These are phyloP conservation scores for Periphyllus acericola DNA, from an alignment of 2,888 invertebrate genomes.

Conservation along the genomic window DNA sequence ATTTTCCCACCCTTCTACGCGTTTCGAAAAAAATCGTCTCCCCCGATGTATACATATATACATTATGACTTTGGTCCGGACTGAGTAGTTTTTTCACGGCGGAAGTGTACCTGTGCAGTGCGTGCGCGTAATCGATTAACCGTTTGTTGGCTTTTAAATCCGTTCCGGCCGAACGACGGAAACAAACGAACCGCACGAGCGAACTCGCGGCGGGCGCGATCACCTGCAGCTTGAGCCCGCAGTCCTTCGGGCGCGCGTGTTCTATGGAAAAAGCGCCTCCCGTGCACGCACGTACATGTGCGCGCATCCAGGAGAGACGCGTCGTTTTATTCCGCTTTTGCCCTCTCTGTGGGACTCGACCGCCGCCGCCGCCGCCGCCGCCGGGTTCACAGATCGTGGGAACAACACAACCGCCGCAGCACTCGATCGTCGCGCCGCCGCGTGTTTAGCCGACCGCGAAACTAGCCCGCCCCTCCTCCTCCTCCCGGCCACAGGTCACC, in stretches of 20 bases:
- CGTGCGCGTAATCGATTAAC: slow-evolving; percentile 53
- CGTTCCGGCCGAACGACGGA: slow-evolving; percentile 47
- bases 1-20: too few relatives aligned
- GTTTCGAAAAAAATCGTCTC: too few relatives aligned
- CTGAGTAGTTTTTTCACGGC: not conserved
- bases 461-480: slow-evolving; percentile 20
- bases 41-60: too few relatives aligned
- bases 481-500: not conserved
- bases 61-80: too few relatives aligned
- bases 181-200: slow-evolving; percentile 58
- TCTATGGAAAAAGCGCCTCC: not conserved
- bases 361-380: not conserved
- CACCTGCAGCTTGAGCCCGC: not conserved
- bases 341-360: slow-evolving; percentile 12
- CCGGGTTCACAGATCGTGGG: slow-evolving; percentile 60
- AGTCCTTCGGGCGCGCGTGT: not conserved
- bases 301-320: not conserved
- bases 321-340: not conserved
- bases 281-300: not conserved
- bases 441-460: slow-evolving; percentile 59
- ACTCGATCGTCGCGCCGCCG: slow-evolving; percentile 30
- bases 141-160: slow-evolving; percentile 13
- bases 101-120: slow-evolving; percentile 8
- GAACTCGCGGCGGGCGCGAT: slow-evolving; percentile 26
- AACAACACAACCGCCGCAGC: slow-evolving; percentile 31